Evolutionary conservation across 2,888 invertebrate genomes (phyloP).

Genomic region (Sarcophaga carnaria): DNA sequence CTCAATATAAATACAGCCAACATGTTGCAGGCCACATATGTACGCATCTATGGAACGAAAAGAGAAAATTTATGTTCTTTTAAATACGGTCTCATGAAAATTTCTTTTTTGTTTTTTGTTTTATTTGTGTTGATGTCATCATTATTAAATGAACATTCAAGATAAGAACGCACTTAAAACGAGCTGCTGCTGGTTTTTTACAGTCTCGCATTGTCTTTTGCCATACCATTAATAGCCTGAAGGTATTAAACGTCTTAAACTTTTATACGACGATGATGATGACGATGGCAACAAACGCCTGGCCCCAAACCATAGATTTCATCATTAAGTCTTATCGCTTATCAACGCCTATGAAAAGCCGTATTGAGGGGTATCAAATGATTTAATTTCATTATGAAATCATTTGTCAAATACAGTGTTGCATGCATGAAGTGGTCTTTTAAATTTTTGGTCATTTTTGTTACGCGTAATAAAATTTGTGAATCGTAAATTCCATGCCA

Average conservation of each 20-base stretch:
- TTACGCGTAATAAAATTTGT: conserved; percentile 34
- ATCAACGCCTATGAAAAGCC: conserved; percentile 5
- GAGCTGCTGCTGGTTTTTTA: not conserved
- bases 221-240: conserved; percentile 26
- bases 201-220: not conserved
- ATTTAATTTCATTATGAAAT: conserved; percentile 43
- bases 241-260: conserved; percentile 52
- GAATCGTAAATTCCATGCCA: not conserved
- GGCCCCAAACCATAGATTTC: too few species aligned
- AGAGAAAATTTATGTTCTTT: not conserved
- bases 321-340: not conserved
- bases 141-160: conserved; percentile 42
- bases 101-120: not conserved
- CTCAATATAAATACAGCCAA: not conserved
- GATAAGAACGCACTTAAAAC: conserved; percentile 28
- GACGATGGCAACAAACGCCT: too few species aligned
- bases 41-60: not conserved
- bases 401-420: conserved; percentile 9
- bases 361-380: conserved; percentile 15
- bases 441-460: not conserved
- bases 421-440: too few species aligned
- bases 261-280: conserved; percentile 28
- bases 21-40: conserved; percentile 2
- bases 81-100: not conserved
- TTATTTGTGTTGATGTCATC: conserved; percentile 42